These are phyloP conservation scores for Falco naumanni DNA, from an alignment of 2,797 vertebrate species.

Conservation along the genomic window DNA sequence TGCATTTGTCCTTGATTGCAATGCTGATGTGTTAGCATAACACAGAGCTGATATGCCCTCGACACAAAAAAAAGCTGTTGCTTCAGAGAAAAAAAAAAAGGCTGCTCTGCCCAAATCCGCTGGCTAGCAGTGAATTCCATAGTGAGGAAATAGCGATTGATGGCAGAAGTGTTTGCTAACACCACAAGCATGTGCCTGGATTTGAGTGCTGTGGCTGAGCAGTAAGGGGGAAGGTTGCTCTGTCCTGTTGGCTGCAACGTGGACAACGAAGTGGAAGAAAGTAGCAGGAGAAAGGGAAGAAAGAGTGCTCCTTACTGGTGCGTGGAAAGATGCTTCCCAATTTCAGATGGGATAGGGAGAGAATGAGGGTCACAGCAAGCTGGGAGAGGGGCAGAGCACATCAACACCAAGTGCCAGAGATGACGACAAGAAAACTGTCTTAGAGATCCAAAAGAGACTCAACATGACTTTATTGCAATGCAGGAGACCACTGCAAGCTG, in stretches of 20 bases:
- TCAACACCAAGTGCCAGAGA: neutral
- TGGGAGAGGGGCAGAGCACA: neutral
- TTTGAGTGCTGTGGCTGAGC: neutral
- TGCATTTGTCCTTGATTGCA: neutral
- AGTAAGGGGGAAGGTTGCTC: neutral
- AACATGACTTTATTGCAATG: rapidly evolving
- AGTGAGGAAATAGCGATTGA: neutral
- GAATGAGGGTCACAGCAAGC: neutral
- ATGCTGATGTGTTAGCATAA: neutral
- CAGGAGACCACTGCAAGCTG: neutral
- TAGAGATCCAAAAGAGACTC: neutral
- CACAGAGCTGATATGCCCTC: neutral
- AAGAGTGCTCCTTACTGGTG: rapidly evolving
- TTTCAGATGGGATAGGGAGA: neutral
- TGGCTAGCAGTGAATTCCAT: neutral
- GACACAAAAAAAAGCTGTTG: slow-evolving; percentile 9
- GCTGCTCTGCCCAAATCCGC: neutral
- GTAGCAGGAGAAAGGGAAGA: neutral
- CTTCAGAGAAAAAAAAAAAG: neutral
- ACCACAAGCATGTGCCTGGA: neutral
- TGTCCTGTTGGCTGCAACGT: neutral
- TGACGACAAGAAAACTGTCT: rapidly evolving
- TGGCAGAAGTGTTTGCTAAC: neutral
- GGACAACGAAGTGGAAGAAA: neutral
- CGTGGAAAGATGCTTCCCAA: neutral